Conservation (phyloP, 2,888 invertebrate genomes). For the Oscheius sp. region DNA sequence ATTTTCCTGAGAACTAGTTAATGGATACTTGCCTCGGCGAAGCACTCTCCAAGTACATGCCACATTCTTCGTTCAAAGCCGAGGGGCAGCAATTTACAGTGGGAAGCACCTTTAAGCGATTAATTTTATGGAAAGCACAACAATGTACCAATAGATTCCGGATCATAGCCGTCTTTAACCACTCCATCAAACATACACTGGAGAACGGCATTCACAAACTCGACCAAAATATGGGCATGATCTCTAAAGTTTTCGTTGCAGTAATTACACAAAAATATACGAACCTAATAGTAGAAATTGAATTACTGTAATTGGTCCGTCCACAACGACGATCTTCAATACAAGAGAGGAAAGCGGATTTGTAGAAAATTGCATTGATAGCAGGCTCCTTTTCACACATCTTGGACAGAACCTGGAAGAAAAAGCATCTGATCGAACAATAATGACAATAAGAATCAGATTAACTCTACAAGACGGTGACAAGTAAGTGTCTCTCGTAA, state of each 20-base stretch:
- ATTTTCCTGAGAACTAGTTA: neutral
- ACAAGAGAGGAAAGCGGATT: conserved; percentile 67
- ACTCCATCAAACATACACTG: conserved; percentile 53
- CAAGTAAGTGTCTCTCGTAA: too few relatives aligned
- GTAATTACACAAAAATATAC: neutral
- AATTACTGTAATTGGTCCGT: neutral
- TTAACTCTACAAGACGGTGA: too few relatives aligned
- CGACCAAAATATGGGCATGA: conserved; percentile 67
- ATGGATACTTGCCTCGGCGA: conserved; percentile 56
- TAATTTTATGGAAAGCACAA: neutral
- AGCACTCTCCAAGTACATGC: conserved; percentile 64
- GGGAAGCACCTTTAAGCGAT: conserved; percentile 48
- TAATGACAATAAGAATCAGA: too few relatives aligned
- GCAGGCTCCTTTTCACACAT: conserved; percentile 58
- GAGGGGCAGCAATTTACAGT: conserved; percentile 56
- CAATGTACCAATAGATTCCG: conserved; percentile 56
- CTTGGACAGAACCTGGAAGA: conserved; percentile 58
- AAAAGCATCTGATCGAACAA: too few relatives aligned
- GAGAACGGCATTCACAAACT: conserved; percentile 60
- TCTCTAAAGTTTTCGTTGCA: conserved; percentile 44
- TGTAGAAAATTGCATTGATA: conserved; percentile 64
- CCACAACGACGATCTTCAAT: conserved; percentile 59
- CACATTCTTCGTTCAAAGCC: conserved; percentile 65
- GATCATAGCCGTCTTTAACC: conserved; percentile 54
- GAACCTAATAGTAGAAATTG: conserved; percentile 19